These are phyloP conservation scores for Chalcis sispes DNA, from an alignment of 2,888 invertebrate genomes.

Conservation along the genomic window DNA sequence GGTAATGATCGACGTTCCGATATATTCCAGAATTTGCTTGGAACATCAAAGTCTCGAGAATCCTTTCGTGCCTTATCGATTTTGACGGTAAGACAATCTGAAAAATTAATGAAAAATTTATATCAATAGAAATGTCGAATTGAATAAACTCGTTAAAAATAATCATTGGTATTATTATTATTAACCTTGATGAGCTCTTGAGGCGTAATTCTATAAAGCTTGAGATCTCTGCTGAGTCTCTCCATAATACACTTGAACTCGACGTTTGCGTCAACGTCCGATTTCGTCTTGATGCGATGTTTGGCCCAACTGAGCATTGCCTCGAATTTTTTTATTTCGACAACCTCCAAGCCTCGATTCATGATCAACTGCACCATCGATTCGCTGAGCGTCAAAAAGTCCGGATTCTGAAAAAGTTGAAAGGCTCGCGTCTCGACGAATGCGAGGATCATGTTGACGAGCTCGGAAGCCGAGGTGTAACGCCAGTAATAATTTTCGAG, in stretches of 20 bases:
- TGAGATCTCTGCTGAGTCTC: conserved; percentile 90
- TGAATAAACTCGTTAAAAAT: too few species aligned
- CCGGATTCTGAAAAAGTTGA: conserved; percentile 88
- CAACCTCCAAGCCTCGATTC: conserved; percentile 92
- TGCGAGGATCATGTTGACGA: conserved; percentile 95
- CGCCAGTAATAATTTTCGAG: conserved; percentile 97
- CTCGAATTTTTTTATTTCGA: conserved; percentile 93
- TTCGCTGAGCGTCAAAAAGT: conserved; percentile 92
- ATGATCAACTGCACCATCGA: conserved; percentile 97
- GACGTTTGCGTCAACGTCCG: conserved; percentile 89
- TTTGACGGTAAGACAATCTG: conserved; percentile 93
- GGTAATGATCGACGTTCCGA: conserved; percentile 90
- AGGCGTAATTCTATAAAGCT: conserved; percentile 92
- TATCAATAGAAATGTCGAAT: too few species aligned
- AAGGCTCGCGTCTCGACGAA: conserved; percentile 92
- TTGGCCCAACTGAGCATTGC: conserved; percentile 95
- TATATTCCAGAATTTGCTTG: conserved; percentile 96
- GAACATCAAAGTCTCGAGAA: conserved; percentile 93
- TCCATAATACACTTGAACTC: conserved; percentile 97
- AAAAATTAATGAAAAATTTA: conserved; percentile 59
- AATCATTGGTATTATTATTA: conserved; percentile 45
- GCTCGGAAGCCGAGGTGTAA: conserved; percentile 94
- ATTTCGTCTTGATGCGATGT: conserved; percentile 87
- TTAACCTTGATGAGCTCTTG: conserved; percentile 94
- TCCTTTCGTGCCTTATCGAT: conserved; percentile 93